Conservation (phyloP, 2,888 invertebrate species). For the Lasioglossum leucozonium region DNA sequence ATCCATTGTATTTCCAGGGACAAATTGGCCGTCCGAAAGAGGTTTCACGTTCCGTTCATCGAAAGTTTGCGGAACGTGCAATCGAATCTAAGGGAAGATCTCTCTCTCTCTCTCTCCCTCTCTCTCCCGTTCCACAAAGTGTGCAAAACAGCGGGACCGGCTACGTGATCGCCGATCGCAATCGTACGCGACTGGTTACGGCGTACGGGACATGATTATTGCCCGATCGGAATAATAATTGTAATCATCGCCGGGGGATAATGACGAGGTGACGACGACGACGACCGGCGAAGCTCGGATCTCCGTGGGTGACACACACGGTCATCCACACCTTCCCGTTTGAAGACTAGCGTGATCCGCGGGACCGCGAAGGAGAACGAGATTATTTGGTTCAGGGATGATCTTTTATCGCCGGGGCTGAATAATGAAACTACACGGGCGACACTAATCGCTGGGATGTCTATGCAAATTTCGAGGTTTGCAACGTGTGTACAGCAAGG, state of each 20-base stretch:
- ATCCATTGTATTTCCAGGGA: not conserved
- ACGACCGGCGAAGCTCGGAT: constrained; percentile 33
- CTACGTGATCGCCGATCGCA: constrained; percentile 78
- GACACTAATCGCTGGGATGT: not conserved
- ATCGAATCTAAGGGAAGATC: constrained; percentile 13
- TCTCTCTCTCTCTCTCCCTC: too few relatives aligned
- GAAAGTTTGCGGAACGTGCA: not conserved
- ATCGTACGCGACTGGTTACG: constrained; percentile 72
- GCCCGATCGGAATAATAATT: constrained; percentile 81
- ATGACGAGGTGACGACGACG: constrained; percentile 69
- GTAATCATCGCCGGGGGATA: constrained; percentile 78
- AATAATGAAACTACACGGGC: not conserved
- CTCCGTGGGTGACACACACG: constrained; percentile 76
- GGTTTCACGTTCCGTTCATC: not conserved
- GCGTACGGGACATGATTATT: constrained; percentile 81
- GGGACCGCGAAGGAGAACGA: constrained; percentile 42
- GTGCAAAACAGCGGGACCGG: constrained; percentile 64
- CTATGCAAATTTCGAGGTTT: not conserved
- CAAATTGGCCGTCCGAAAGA: not conserved
- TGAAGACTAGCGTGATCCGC: constrained; percentile 52
- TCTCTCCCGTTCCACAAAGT: constrained; percentile 38
- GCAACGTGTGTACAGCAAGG: not conserved
- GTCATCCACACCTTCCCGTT: constrained; percentile 56
- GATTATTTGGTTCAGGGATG: constrained; percentile 37
- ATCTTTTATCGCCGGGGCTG: not conserved